Conservation (phyloP, 2,797 vertebrate genomes). For the Mareca strepera region DNA sequence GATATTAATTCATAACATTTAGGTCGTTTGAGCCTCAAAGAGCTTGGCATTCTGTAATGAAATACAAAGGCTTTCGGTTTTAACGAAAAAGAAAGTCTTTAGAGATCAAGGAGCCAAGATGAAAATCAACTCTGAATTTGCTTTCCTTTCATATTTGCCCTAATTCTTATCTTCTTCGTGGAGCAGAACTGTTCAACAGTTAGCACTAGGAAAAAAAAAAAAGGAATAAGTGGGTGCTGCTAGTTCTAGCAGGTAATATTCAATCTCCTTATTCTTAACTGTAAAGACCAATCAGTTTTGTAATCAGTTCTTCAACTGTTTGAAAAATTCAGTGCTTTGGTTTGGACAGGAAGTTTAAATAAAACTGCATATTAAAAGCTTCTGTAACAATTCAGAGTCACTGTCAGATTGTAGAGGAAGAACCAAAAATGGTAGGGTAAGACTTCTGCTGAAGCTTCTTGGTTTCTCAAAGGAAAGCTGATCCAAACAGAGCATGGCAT, state of each 20-base stretch:
- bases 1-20: not conserved
- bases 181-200: not conserved
- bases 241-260: not conserved
- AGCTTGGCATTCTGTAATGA: not conserved
- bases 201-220: not conserved
- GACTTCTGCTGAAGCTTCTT: not conserved
- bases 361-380: not conserved
- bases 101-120: no score
- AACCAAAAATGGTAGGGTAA: not conserved
- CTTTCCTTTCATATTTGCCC: not conserved
- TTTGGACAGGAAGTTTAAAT: not conserved
- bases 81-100: not conserved
- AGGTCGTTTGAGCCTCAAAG: not conserved
- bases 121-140: no score
- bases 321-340: not conserved
- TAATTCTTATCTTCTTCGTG: not conserved
- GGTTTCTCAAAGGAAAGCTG: not conserved
- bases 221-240: not conserved
- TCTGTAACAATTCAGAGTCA: not conserved
- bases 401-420: not conserved
- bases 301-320: not conserved
- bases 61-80: not conserved
- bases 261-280: not conserved
- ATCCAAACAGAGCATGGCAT: not conserved
- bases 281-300: not conserved